These are phyloP conservation scores for Dynastes tityus DNA, from an alignment of 2,888 invertebrate species.

Conservation along the genomic window DNA sequence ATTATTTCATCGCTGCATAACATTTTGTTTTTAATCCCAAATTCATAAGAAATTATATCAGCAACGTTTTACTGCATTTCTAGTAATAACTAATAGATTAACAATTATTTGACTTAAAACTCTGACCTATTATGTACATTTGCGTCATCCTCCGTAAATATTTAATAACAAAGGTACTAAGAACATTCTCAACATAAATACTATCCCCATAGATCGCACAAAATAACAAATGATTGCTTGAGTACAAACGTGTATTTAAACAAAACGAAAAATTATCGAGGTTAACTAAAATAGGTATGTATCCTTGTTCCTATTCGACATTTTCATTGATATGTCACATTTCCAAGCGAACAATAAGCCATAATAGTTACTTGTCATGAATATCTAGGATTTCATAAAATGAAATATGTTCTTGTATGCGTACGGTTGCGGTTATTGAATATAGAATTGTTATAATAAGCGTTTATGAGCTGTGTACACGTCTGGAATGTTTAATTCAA, in stretches of 20 bases:
- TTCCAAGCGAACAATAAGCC: constrained; percentile 31
- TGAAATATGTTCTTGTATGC: constrained; percentile 22
- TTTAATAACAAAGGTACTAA: neutral
- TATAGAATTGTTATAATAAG: constrained; percentile 26
- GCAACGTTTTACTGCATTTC: no score
- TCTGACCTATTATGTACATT: no score
- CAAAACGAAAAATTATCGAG: constrained; percentile 24
- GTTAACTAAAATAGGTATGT: constrained; percentile 8
- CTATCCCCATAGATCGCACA: no score
- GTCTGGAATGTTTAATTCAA: constrained; percentile 25
- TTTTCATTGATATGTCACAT: constrained; percentile 33
- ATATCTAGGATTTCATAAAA: constrained; percentile 32
- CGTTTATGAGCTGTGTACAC: neutral
- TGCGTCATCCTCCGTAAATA: no score
- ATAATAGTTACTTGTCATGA: constrained; percentile 39
- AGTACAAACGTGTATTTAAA: neutral
- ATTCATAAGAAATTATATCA: no score
- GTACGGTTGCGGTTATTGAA: constrained; percentile 12
- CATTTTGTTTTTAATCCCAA: no score
- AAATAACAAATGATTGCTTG: no score
- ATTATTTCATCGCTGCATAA: no score
- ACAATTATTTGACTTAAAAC: no score
- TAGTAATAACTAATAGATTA: no score
- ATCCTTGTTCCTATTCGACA: constrained; percentile 39
- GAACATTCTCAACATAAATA: neutral